A percentile compares a stretch with the other conserved stretches of the same genome.
These are phyloP conservation scores for Drosophila arizonae DNA, from an alignment of 1,140 invertebrate genomes.

Conservation along the genomic window DNA sequence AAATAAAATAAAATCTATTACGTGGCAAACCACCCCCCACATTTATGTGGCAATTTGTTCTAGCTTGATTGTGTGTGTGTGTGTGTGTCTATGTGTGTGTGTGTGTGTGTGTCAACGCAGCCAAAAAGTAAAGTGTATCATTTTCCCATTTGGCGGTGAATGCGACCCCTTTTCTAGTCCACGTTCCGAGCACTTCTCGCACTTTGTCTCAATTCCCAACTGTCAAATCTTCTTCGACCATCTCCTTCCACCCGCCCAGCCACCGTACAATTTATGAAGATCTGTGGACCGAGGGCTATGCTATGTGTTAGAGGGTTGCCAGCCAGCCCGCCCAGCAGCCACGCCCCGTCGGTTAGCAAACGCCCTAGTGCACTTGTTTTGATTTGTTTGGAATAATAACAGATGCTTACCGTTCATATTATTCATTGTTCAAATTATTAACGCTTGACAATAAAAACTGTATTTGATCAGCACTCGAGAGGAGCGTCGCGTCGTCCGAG, in stretches of 20 bases:
- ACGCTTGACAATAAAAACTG: slow-evolving; percentile 82
- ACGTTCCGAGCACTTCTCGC: slow-evolving; percentile 49
- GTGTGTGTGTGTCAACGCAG: slow-evolving; percentile 58
- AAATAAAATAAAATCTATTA: slow-evolving; percentile 83
- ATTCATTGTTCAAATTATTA: slow-evolving; percentile 83
- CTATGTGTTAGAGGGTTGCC: slow-evolving; percentile 2
- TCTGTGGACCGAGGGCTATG: slow-evolving; percentile 62
- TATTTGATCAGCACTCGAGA: slow-evolving; percentile 74
- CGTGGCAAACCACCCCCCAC: slow-evolving; percentile 82
- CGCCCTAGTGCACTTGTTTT: slow-evolving; percentile 80
- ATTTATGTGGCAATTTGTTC: slow-evolving; percentile 83
- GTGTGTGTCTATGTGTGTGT: slow-evolving; percentile 45
- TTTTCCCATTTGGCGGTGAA: slow-evolving; percentile 74
- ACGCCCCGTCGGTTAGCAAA: slow-evolving; percentile 50
- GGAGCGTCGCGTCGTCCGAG: neutral
- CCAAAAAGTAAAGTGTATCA: slow-evolving; percentile 78
- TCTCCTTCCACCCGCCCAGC: too few species aligned
- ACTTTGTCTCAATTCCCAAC: slow-evolving; percentile 80
- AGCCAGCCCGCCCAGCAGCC: neutral
- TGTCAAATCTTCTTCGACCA: slow-evolving; percentile 43
- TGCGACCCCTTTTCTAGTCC: slow-evolving; percentile 60
- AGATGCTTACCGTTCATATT: slow-evolving; percentile 82
- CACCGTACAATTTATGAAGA: slow-evolving; percentile 79
- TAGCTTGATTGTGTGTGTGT: slow-evolving; percentile 73
- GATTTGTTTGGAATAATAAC: slow-evolving; percentile 83